A percentile compares a stretch with the other conserved stretches of the same genome.
Evolutionary conservation across 2,797 vertebrate species (phyloP).

Genomic region (Cyprinella venusta): DNA sequence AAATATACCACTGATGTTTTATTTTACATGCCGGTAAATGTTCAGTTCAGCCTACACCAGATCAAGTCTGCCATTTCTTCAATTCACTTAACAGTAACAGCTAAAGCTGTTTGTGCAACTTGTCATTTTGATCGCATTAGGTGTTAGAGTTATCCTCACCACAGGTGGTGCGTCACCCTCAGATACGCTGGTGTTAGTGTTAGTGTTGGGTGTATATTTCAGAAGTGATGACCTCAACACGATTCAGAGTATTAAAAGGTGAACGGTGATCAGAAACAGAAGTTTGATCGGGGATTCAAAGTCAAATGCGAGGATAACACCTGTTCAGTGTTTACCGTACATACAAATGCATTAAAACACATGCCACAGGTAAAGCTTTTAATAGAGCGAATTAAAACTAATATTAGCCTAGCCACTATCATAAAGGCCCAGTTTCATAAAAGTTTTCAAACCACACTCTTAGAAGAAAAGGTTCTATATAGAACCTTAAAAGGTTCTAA

Average conservation of each 20-base stretch:
- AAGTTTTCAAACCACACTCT: no score
- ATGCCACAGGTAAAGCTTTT: not conserved
- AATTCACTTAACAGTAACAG: slow-evolving; percentile 50
- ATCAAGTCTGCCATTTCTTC: slow-evolving; percentile 5
- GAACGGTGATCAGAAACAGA: not conserved
- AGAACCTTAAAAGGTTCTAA: no score
- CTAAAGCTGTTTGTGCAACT: slow-evolving; percentile 48
- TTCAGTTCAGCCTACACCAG: not conserved
- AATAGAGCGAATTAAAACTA: not conserved
- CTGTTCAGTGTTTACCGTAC: not conserved
- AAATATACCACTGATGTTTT: not conserved
- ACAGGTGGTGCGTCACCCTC: not conserved
- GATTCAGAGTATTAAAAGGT: slow-evolving; percentile 4
- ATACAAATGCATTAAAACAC: not conserved
- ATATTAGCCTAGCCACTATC: not conserved
- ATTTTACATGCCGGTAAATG: slow-evolving; percentile 1
- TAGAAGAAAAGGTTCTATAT: no score
- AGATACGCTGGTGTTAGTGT: not conserved
- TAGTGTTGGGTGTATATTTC: not conserved
- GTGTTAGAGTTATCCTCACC: slow-evolving; percentile 18
- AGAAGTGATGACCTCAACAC: not conserved
- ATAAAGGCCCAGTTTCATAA: no score
- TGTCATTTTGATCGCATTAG: slow-evolving; percentile 42
- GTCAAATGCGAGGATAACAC: slow-evolving; percentile 11
- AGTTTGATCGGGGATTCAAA: not conserved